Evolutionary conservation across 1,140 invertebrate genomes (phyloP).

Genomic region (Phocides pigmalion): DNA sequence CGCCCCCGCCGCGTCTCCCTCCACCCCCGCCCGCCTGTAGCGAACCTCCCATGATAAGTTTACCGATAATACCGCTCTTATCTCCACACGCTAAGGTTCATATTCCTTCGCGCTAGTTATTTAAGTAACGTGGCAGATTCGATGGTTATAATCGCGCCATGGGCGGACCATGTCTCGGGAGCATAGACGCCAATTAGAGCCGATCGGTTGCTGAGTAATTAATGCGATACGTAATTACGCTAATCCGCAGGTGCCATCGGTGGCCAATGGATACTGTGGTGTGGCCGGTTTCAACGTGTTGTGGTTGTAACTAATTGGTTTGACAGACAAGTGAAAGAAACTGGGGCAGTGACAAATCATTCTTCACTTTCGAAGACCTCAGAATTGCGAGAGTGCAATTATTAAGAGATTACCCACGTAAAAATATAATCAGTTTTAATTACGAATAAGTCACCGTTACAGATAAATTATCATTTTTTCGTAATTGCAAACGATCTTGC

Average conservation of each 20-base stretch:
- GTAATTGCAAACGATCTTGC: too few species aligned
- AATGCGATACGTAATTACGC: constrained; percentile 47
- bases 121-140: constrained; percentile 46
- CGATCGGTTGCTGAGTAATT: constrained; percentile 62
- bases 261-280: constrained; percentile 20
- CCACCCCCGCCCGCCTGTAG: constrained; percentile 60
- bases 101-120: constrained; percentile 41
- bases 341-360: background rate
- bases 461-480: too few species aligned
- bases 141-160: constrained; percentile 76
- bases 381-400: too few species aligned
- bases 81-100: constrained; percentile 53
- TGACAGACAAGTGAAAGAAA: background rate
- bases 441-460: too few species aligned
- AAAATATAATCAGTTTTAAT: too few species aligned
- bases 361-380: too few species aligned
- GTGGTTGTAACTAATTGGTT: background rate
- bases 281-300: background rate
- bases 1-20: constrained; percentile 57
- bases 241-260: constrained; percentile 36
- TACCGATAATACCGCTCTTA: constrained; percentile 53
- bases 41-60: constrained; percentile 57
- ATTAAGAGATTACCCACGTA: too few species aligned
- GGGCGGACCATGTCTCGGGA: constrained; percentile 73
- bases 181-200: constrained; percentile 76